Percentiles rank a stretch among this genome's conserved stretches.
phyloP scores from a whole-genome alignment of 1,140 invertebrate species.

The Chironomus tepperi region DNA sequence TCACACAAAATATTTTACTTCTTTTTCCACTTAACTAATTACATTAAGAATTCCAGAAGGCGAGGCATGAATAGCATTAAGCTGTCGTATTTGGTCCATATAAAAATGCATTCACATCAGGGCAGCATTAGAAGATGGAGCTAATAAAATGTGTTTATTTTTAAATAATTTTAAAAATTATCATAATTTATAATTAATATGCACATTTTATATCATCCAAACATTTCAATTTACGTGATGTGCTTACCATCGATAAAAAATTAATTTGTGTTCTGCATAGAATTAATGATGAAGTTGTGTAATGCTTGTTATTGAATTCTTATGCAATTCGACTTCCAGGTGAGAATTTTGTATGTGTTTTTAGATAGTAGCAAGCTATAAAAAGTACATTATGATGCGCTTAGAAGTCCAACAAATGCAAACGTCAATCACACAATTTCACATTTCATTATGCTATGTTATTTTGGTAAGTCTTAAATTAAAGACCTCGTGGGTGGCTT shows the following conservation, averaged over 20 bases:
- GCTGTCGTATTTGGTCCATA: not conserved
- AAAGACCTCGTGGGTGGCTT: not conserved
- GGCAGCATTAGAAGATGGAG: not conserved
- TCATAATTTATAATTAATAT: not conserved
- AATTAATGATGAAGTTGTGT: not conserved
- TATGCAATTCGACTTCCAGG: too few relatives aligned
- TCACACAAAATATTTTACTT: too few relatives aligned
- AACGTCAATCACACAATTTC: too few relatives aligned
- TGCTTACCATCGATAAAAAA: not conserved
- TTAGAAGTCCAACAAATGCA: too few relatives aligned
- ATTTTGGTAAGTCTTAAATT: not conserved
- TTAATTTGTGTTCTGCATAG: constrained; percentile 1
- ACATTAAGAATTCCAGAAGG: too few relatives aligned
- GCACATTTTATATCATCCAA: not conserved
- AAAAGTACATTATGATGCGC: too few relatives aligned
- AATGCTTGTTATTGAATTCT: not conserved
- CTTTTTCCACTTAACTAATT: too few relatives aligned
- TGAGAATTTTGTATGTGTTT: too few relatives aligned
- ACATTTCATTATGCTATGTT: too few relatives aligned
- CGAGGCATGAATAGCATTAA: too few relatives aligned
- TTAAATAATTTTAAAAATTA: not conserved
- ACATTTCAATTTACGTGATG: constrained; percentile 5
- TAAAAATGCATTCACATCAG: not conserved
- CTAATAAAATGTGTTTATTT: not conserved
- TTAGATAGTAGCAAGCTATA: too few relatives aligned